These are phyloP conservation scores for Rhinophrynus dorsalis DNA, from an alignment of 2,797 vertebrate species.

Conservation along the genomic window DNA sequence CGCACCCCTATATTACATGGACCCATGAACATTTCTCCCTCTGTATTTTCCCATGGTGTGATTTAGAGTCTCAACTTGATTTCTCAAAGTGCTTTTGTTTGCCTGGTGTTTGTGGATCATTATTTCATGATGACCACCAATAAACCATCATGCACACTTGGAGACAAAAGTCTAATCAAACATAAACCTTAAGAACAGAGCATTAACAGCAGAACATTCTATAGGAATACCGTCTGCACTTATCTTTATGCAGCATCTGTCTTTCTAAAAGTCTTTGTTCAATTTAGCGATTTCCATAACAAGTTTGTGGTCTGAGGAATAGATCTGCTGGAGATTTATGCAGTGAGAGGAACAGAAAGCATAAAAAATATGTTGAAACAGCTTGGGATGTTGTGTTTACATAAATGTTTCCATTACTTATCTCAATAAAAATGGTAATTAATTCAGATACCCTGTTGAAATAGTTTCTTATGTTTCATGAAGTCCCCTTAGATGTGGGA, in stretches of 20 bases:
- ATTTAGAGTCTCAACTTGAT: background rate
- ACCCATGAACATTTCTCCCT: too few species aligned
- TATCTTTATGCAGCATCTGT: conserved; percentile 32
- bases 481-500: conserved; percentile 4
- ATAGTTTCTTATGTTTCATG: conserved; percentile 22
- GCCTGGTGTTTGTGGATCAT: background rate
- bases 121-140: conserved; percentile 1
- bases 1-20: too few species aligned
- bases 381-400: conserved; percentile 34
- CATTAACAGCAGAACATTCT: background rate
- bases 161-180: background rate
- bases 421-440: conserved; percentile 48
- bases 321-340: conserved; percentile 30
- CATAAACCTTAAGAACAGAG: background rate
- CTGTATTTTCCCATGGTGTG: background rate
- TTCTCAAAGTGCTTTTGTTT: background rate
- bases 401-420: conserved; percentile 42
- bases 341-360: conserved; percentile 15
- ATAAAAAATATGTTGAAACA: conserved; percentile 42
- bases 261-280: conserved; percentile 13
- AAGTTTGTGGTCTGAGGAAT: conserved; percentile 27
- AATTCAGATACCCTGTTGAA: conserved; percentile 28
- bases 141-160: background rate
- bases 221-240: background rate
- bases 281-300: conserved; percentile 29